A percentile compares a stretch with the other conserved stretches of the same genome.
Evolutionary conservation across 1,140 invertebrate species (phyloP).

Genomic region (Scaptomyza hsui): DNA sequence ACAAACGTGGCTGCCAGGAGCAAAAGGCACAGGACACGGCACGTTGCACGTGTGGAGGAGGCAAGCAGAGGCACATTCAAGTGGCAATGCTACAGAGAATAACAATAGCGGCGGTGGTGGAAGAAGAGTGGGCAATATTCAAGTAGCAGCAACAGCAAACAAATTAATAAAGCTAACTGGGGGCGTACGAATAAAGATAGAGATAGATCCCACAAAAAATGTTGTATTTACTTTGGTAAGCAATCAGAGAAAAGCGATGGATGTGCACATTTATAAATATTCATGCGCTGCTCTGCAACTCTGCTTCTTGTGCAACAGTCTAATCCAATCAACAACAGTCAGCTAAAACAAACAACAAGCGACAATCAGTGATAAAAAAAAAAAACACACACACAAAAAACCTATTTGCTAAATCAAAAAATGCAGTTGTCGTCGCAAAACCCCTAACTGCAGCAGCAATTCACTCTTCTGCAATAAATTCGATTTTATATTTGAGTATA

Average conservation of each 20-base stretch:
- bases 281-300: constrained; percentile 17
- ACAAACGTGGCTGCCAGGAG: constrained; percentile 20
- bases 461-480: constrained; percentile 68
- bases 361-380: constrained; percentile 1
- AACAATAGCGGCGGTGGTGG: constrained; percentile 26
- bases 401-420: constrained; percentile 75
- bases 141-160: constrained; percentile 45
- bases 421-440: constrained; percentile 45
- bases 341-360: neutral
- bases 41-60: constrained; percentile 17
- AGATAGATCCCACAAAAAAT: constrained; percentile 17
- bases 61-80: constrained; percentile 24
- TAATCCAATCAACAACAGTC: constrained; percentile 50
- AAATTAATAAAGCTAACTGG: constrained; percentile 46
- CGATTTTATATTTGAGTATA: constrained; percentile 68
- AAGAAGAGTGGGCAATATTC: neutral
- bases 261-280: constrained; percentile 40
- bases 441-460: neutral
- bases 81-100: constrained; percentile 11
- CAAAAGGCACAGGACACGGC: constrained; percentile 34
- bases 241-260: constrained; percentile 27
- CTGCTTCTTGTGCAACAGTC: constrained; percentile 12
- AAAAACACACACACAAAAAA: constrained; percentile 29
- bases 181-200: neutral
- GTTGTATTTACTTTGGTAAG: constrained; percentile 37